phyloP scores from a whole-genome alignment of 2,888 invertebrate genomes.

The Leptothorax acervorum region DNA sequence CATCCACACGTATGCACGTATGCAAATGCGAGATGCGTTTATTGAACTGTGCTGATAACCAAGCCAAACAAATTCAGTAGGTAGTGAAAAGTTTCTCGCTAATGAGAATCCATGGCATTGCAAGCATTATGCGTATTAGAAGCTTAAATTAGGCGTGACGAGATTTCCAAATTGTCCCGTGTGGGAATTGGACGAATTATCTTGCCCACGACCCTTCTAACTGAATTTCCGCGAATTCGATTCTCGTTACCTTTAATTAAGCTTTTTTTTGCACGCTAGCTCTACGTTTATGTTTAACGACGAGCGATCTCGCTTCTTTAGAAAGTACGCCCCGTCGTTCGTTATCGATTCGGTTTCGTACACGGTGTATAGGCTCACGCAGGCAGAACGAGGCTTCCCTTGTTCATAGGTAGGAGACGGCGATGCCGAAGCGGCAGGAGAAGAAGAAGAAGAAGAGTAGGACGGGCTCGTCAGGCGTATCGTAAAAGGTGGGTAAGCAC shows the following conservation, averaged over 20 bases:
- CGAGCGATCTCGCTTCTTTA: not conserved
- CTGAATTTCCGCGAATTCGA: not conserved
- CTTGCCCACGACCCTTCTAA: not conserved
- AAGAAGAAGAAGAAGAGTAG: slow-evolving; percentile 48
- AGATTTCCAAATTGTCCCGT: not conserved
- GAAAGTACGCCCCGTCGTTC: slow-evolving; percentile 11
- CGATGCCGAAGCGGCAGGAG: slow-evolving; percentile 39
- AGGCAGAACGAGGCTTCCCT: slow-evolving; percentile 70
- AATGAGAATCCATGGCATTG: slow-evolving; percentile 6
- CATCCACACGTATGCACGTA: slow-evolving; percentile 52
- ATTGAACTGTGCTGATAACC: slow-evolving; percentile 57
- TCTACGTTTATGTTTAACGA: not conserved
- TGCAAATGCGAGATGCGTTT: slow-evolving; percentile 63
- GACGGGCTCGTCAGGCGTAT: slow-evolving; percentile 74
- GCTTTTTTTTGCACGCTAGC: not conserved
- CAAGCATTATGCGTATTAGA: not conserved
- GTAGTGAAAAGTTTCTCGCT: slow-evolving; percentile 31
- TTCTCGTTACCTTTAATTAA: not conserved
- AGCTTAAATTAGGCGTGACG: not conserved
- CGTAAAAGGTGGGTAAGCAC: slow-evolving; percentile 77
- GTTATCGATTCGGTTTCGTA: slow-evolving; percentile 55
- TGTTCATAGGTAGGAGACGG: slow-evolving; percentile 54
- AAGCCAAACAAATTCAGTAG: slow-evolving; percentile 20
- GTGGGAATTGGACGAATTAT: slow-evolving; percentile 7
- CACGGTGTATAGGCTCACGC: slow-evolving; percentile 55